phyloP scores from a whole-genome alignment of 2,797 vertebrate species.

The Cynopterus sphinx region DNA sequence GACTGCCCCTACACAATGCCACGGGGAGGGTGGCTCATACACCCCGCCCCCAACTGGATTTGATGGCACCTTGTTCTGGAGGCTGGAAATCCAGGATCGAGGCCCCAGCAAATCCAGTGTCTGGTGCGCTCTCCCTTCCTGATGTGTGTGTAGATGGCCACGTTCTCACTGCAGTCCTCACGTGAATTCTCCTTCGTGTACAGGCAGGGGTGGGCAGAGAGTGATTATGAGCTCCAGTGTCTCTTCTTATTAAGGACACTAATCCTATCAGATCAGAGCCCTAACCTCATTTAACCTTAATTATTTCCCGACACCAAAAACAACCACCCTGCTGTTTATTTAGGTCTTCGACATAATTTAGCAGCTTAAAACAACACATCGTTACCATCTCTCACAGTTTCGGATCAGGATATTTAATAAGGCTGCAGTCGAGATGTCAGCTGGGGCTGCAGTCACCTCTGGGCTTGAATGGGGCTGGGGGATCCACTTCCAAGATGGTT shows the following conservation, averaged over 20 bases:
- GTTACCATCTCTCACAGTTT: neutral
- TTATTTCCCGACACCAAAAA: neutral
- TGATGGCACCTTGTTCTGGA: neutral
- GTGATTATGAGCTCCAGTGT: neutral
- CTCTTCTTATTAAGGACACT: neutral
- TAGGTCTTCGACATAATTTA: neutral
- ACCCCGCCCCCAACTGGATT: neutral
- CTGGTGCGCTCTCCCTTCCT: neutral
- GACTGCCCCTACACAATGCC: neutral
- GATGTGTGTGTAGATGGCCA: neutral
- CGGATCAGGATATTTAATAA: neutral
- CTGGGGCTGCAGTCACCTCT: too few species aligned
- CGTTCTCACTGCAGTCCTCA: neutral
- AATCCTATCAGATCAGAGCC: neutral
- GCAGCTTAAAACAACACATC: neutral
- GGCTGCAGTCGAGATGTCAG: neutral
- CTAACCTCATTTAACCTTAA: neutral
- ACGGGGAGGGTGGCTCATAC: too few species aligned
- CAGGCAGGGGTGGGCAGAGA: neutral
- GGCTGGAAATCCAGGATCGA: neutral
- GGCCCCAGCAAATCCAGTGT: neutral
- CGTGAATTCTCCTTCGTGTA: neutral
- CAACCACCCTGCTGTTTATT: neutral
- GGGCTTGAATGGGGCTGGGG: neutral
- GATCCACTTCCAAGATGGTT: neutral